Conservation (phyloP, 2,113 vertebrate genomes). For the Furnarius figulus region DNA sequence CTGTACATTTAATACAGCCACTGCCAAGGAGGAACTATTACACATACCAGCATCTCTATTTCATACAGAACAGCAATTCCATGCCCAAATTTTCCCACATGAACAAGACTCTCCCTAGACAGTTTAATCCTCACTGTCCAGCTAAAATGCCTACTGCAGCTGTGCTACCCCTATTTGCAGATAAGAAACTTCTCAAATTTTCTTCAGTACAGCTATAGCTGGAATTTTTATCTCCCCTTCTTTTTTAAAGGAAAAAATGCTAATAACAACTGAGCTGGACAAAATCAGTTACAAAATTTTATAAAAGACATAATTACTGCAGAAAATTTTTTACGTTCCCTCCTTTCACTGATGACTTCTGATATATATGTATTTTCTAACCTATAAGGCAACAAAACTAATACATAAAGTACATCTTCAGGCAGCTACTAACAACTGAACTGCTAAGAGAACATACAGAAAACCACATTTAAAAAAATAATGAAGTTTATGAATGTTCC, state of each 20-base stretch:
- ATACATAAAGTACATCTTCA: background rate
- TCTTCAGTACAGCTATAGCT: conserved; percentile 27
- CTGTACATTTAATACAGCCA: background rate
- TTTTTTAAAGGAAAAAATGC: background rate
- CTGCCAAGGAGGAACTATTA: background rate
- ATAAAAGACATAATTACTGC: background rate
- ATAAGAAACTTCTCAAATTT: background rate
- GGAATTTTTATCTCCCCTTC: background rate
- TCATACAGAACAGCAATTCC: background rate
- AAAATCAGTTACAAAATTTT: background rate
- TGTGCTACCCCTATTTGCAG: background rate
- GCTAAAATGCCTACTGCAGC: background rate
- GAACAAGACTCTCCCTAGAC: background rate
- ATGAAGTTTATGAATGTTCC: background rate
- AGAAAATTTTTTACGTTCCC: background rate
- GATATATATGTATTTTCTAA: background rate
- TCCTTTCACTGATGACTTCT: background rate
- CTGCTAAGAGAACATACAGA: background rate
- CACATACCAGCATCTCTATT: background rate
- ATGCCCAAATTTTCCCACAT: background rate
- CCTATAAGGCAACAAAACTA: background rate
- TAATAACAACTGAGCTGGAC: background rate
- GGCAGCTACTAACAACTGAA: background rate
- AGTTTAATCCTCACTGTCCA: background rate
- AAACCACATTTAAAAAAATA: background rate